phyloP scores from a whole-genome alignment of 1,140 invertebrate genomes.

The Protaetia brevitarsis region DNA sequence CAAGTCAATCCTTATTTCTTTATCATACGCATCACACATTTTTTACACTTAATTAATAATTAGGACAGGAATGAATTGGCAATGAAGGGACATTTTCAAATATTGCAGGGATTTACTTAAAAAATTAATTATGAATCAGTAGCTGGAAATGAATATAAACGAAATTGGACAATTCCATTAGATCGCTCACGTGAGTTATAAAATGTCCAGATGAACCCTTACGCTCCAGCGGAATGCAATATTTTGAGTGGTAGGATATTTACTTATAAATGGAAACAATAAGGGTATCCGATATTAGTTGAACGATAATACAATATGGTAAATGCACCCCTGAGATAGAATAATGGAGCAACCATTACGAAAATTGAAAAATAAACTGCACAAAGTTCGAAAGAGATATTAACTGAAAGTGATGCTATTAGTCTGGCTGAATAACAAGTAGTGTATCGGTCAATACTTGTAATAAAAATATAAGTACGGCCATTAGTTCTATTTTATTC shows the following conservation, averaged over 20 bases:
- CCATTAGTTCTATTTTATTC: no score
- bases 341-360: conserved; percentile 6
- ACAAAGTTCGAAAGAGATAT: background rate
- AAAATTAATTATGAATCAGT: conserved; percentile 22
- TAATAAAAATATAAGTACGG: background rate
- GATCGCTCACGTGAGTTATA: conserved; percentile 2
- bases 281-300: conserved; percentile 6
- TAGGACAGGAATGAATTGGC: background rate
- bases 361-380: conserved; percentile 11
- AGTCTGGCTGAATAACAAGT: background rate
- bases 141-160: conserved; percentile 13
- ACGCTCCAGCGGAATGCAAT: conserved; percentile 2
- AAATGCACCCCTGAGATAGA: background rate
- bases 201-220: background rate
- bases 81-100: background rate
- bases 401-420: background rate
- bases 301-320: conserved; percentile 3
- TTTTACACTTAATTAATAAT: no score
- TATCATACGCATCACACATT: no score
- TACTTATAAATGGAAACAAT: background rate
- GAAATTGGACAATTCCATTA: conserved; percentile 7
- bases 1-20: no score
- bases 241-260: conserved; percentile 18
- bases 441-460: background rate
- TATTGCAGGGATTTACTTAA: background rate